Conservation (phyloP, 1,140 invertebrate species). For the Euglossa dilemma region DNA sequence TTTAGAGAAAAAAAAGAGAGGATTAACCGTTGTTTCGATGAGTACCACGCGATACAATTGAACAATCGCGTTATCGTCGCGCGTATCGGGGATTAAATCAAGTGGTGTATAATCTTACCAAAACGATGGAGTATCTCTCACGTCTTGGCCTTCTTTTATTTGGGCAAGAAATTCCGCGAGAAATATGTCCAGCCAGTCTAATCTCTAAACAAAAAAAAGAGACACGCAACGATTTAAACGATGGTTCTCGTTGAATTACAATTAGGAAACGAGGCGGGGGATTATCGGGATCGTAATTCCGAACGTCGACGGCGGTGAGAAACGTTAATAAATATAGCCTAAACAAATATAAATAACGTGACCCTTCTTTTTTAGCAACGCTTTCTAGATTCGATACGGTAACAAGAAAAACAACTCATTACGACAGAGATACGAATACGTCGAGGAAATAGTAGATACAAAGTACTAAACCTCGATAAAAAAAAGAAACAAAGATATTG, state of each 20-base stretch:
- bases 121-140: constrained; percentile 85
- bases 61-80: neutral
- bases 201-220: constrained; percentile 84
- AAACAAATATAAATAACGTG: constrained; percentile 8
- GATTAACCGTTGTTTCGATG: neutral
- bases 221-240: no score
- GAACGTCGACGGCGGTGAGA: neutral
- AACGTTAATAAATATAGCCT: neutral
- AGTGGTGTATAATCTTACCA: constrained; percentile 80
- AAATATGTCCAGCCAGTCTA: constrained; percentile 86
- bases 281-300: neutral
- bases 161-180: constrained; percentile 85
- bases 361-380: neutral
- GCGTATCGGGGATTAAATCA: neutral
- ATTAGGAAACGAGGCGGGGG: neutral
- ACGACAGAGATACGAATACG: neutral
- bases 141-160: constrained; percentile 84
- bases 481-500: constrained; percentile 4
- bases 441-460: constrained; percentile 25
- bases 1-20: no score
- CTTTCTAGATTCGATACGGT: neutral
- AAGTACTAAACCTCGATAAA: constrained; percentile 11
- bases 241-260: neutral
- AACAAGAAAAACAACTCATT: constrained; percentile 7
- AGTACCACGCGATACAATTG: neutral